Conservation (phyloP, 2,888 invertebrate species). For the Celastrina argiolus region DNA sequence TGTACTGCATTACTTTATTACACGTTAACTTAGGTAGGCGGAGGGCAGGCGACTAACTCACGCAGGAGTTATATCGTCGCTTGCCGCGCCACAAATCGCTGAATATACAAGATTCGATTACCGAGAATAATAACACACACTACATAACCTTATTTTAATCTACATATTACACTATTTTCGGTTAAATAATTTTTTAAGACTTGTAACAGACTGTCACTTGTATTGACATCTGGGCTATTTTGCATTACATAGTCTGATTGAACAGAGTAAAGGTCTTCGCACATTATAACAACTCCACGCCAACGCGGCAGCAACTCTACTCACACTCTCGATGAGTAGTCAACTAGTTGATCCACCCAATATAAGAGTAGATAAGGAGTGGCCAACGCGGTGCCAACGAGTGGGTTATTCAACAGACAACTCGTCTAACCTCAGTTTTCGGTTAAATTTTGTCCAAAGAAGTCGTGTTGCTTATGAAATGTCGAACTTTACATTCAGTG, state of each 20-base stretch:
- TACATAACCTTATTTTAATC: no score
- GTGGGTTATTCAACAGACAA: slow-evolving; percentile 10
- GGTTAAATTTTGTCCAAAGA: slow-evolving; percentile 8
- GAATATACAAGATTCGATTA: no score
- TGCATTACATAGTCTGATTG: slow-evolving; percentile 15
- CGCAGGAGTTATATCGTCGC: no score
- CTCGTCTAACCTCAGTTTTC: slow-evolving; percentile 10
- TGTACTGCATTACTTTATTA: no score
- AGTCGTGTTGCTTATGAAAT: slow-evolving; percentile 10
- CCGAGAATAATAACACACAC: no score
- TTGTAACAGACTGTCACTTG: slow-evolving; percentile 16
- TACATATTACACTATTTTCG: slow-evolving; percentile 12
- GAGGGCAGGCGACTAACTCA: no score
- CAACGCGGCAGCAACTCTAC: slow-evolving; percentile 8
- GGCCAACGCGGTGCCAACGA: slow-evolving; percentile 10
- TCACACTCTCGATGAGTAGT: slow-evolving; percentile 10
- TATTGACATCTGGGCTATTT: slow-evolving; percentile 5
- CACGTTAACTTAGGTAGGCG: no score
- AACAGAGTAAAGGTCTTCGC: slow-evolving; percentile 10
- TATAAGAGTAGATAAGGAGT: neutral
- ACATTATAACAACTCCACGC: slow-evolving; percentile 8
- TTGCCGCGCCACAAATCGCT: no score
- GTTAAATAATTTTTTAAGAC: slow-evolving; percentile 11
- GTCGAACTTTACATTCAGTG: slow-evolving; percentile 10
- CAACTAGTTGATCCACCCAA: slow-evolving; percentile 10